Evolutionary conservation across 2,888 invertebrate species (phyloP), one percentile per base, ranked within the genome.

Genomic region (Trissolcus japonicus): DNA sequence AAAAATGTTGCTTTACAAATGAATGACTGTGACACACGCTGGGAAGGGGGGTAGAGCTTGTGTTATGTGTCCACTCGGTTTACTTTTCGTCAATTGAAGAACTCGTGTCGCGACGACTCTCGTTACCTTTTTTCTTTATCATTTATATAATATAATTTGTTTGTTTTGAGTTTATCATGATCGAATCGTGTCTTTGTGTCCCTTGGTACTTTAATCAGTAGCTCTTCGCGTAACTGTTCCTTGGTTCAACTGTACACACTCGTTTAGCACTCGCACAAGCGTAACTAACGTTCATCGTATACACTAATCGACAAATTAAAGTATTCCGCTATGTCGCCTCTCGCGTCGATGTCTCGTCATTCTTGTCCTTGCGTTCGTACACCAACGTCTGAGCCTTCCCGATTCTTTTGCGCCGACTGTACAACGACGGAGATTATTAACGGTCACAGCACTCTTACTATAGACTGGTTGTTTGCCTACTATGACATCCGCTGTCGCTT

Each of bases 401-500:
- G 59, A 60, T 67, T 60, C 60, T 29, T 59, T 57, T 43, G 40
- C 55, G 66, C 76, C 41, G 61, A 68, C 65, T 54, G 63, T 76
- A 83, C 83, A 80, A 82, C 79, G 69, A 83, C 79, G 81, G 81
- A 82, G 81, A 82, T 83, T 79, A 79, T 80, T 83, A 80, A 81
- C 82, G 78, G 81, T 82, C 82, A 82, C 83, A 83, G 84, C 83
- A 83, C 84, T 83, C 83, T 80, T 81, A 82, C 81, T 83, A 84
- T 82, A 82, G 82, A 82, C 35, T 76, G 81, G 78, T 81, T 75
- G 74, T 85, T 84, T 84, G 83, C 85, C 84, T 90, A 92, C 93
- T 94, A 94, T 92, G 94, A 94, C 84, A 95, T 92, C 80, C 95
- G 92, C 88, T 94, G 93, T 87, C 95, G 91, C 90, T 95, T 95